Conservation (phyloP, 2,888 invertebrate species). For the Hydrotaea diabolus region DNA sequence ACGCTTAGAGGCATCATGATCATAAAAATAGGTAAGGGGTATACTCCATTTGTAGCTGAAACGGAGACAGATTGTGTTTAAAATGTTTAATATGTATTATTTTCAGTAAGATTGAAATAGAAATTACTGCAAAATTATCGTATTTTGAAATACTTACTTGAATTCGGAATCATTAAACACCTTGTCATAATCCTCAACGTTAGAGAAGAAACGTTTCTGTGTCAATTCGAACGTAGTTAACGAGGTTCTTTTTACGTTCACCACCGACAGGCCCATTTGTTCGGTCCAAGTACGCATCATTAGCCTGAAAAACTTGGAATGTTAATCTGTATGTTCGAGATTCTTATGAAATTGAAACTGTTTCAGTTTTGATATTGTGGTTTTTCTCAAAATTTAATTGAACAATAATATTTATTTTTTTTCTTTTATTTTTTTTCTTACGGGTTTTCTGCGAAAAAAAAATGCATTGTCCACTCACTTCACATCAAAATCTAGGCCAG, state of each 20-base stretch:
- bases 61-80: background rate
- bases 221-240: conserved; percentile 83
- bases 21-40: conserved; percentile 88
- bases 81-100: background rate
- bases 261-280: conserved; percentile 93
- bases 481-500: conserved; percentile 82
- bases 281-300: conserved; percentile 94
- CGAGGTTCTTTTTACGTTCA: conserved; percentile 82
- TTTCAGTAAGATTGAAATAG: too few relatives aligned
- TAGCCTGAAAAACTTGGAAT: too few relatives aligned
- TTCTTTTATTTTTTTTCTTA: background rate
- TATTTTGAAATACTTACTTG: conserved; percentile 80
- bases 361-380: too few relatives aligned
- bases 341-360: background rate
- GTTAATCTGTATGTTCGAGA: too few relatives aligned
- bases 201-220: conserved; percentile 88
- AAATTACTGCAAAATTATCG: background rate
- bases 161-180: conserved; percentile 81
- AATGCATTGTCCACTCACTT: conserved; percentile 77
- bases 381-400: too few relatives aligned
- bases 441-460: too few relatives aligned
- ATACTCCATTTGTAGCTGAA: conserved; percentile 91
- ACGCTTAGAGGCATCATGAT: conserved; percentile 79
- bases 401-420: too few relatives aligned
- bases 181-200: conserved; percentile 83